Percentiles rank a stretch among this genome's conserved stretches.
These are phyloP conservation scores for Bilobella aurantiaca DNA, from an alignment of 1,140 invertebrate genomes.

Conservation along the genomic window DNA sequence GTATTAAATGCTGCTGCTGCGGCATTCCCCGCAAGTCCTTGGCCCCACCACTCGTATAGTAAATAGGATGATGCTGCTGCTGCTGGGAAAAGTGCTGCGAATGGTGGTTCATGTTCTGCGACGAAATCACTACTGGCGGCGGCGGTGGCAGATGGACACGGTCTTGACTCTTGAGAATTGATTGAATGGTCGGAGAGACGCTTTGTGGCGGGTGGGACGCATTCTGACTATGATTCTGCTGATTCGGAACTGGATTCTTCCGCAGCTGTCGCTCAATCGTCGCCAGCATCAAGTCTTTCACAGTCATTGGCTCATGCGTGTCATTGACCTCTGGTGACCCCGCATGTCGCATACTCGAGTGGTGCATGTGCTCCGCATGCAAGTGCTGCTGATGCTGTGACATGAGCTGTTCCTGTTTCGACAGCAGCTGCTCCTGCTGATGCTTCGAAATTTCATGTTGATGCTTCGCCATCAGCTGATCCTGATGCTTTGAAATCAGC, in stretches of 20 bases:
- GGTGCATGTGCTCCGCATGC: slow-evolving; percentile 17
- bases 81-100: not conserved
- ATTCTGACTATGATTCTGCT: not conserved
- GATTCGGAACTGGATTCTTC: slow-evolving; percentile 46
- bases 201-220: slow-evolving; percentile 38
- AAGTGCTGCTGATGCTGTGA: slow-evolving; percentile 21
- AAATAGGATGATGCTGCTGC: no score
- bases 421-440: slow-evolving; percentile 22
- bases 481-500: no score
- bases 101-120: not conserved
- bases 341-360: slow-evolving; percentile 15
- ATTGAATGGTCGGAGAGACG: slow-evolving; percentile 53
- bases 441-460: not conserved
- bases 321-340: slow-evolving; percentile 29
- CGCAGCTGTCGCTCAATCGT: slow-evolving; percentile 62
- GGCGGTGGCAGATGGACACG: slow-evolving; percentile 21
- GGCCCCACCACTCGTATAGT: no score
- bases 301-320: slow-evolving; percentile 45
- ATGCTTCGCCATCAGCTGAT: slow-evolving; percentile 3
- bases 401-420: no score
- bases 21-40: slow-evolving; percentile 16
- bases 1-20: slow-evolving; percentile 18
- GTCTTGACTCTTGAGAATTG: slow-evolving; percentile 46
- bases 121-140: not conserved
- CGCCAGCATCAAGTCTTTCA: slow-evolving; percentile 61